These are phyloP conservation scores for Paramuricea clavata DNA, from an alignment of 92 coral and sea anemone species.

Conservation along the genomic window DNA sequence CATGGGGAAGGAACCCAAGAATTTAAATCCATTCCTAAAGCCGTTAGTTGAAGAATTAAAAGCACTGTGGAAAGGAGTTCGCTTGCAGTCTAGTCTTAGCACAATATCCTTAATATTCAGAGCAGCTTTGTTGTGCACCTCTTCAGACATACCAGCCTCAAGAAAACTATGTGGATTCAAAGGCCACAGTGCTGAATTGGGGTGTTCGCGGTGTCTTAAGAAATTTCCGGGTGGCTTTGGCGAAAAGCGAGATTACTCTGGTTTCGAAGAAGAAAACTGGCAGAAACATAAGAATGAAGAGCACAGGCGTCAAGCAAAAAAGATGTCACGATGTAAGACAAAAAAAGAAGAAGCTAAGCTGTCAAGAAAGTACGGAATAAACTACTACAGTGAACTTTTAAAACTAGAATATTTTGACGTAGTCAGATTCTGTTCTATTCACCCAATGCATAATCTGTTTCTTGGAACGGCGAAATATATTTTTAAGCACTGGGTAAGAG, in stretches of 20 bases:
- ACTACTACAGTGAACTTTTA: slow-evolving; percentile 11
- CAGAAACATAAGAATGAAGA: slow-evolving; percentile 57
- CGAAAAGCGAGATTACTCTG: slow-evolving; percentile 66
- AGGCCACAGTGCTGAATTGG: slow-evolving; percentile 62
- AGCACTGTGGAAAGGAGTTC: slow-evolving; percentile 66
- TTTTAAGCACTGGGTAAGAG: slow-evolving; percentile 63
- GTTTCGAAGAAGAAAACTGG: slow-evolving; percentile 68
- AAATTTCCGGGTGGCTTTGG: slow-evolving; percentile 67
- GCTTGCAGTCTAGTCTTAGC: neutral
- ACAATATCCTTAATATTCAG: slow-evolving; percentile 38
- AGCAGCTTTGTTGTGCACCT: slow-evolving; percentile 71
- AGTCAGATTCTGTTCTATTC: slow-evolving; percentile 56
- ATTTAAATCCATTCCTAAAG: slow-evolving; percentile 50
- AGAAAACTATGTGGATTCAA: slow-evolving; percentile 76
- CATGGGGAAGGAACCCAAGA: slow-evolving; percentile 57
- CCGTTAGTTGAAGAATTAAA: slow-evolving; percentile 69
- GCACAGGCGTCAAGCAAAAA: slow-evolving; percentile 58
- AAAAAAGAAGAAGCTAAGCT: slow-evolving; percentile 42
- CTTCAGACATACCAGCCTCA: slow-evolving; percentile 76
- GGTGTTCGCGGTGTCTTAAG: slow-evolving; percentile 67
- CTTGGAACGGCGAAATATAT: slow-evolving; percentile 71
- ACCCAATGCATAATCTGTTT: slow-evolving; percentile 76
- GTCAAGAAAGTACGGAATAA: slow-evolving; percentile 53
- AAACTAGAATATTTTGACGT: slow-evolving; percentile 30
- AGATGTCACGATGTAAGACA: slow-evolving; percentile 55